Base-by-base conservation (phyloP, 2,113 vertebrate species). In the Takifugu bimaculatus region DNA sequence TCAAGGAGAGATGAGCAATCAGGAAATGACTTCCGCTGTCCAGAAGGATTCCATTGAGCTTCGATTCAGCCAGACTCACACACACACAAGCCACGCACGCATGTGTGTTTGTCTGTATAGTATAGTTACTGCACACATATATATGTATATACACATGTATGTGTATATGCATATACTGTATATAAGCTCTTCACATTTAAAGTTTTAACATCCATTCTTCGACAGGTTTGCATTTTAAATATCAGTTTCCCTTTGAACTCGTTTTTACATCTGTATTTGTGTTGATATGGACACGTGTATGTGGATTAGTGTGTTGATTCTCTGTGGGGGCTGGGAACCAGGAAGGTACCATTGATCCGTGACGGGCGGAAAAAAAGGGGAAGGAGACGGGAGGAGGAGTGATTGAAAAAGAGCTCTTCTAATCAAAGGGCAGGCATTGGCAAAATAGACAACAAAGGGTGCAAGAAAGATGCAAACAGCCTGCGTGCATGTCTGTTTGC, bases 1-100 rank as follows among this genome's bases (percentile, higher is more conserved):
- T 73, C 12, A 28, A 0, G 58, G 53, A 61, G 59, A 79, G 81
- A 76, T 32, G 53, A 72, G 72, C 75, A 81, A 81, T 81, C 81
- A 81, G 78, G 67, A 53, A 67, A 61, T 49, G 28, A 69, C 75
- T 72, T 71, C 66, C 7, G 42, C 61, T 54, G 67, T 76, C 69
- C 63, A 76, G 70, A 59, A 58, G 65, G 60, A 74, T 73, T 55
- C 50, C 50, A 54, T 59, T 58, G 14, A 32, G 28, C 68, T 69
- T 54, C 63, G 66, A 62, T 47, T 51, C 5, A 25, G 64, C 67
- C 71, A 77, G 20, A 45, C 60, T 39, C 60, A 53, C 29, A 20
- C 43, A 54, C 14, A 50, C 49, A 48, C 15, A 39, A 20, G 48
- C 15, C 7, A 50, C 3, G 9, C 15, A 43, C 6, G 42, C 42